Base-by-base conservation (phyloP, 2,113 vertebrate species). In the Danionella cerebrum region DNA sequence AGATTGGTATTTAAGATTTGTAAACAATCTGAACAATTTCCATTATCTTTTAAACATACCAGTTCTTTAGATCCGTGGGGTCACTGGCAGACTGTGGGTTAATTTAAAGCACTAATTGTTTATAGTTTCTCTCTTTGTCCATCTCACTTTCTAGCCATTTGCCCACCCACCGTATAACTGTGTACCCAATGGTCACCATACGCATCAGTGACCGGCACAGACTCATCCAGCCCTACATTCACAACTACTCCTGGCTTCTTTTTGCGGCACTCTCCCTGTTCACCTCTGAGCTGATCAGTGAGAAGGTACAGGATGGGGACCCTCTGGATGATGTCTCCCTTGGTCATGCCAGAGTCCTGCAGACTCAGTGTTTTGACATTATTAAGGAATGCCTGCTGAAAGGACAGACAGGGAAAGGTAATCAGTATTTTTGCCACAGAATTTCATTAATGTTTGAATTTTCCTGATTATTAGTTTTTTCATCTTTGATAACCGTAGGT, bases 161-260 rank as follows among this genome's bases (percentile, higher is more conserved):
- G 80, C 95, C 95, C 24, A 95, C 92, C 3, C 96, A 98, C 83
- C 92, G 93, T 51, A 90, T 98, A 84, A 95, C 93, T 0, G 92
- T 93, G 36, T 93, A 91, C 33, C 95, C 95, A 0, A 96, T 96
- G 93, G 92, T 96, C 79, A 97, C 95, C 13, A 93, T 93, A 68
- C 89, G 93, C 0, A 92, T 95, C 88, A 97, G 94, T 0, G 94
- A 97, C 80, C 91, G 89, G 0, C 95, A 98, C 80, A 84, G 93
- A 19, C 87, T 98, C 68, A 96, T 98, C 83, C 96, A 97, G 77
- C 96, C 95, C 0, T 98, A 97, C 12, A 88, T 98, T 67, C 96
- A 98, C 85, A 98, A 97, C 63, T 98, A 98, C 6, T 93, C 95
- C 60, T 98, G 96, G 96, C 88, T 98, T 33, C 81, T 98, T 2